phyloP scores from a whole-genome alignment of 2,888 invertebrate genomes.

The Urechis unicinctus region DNA sequence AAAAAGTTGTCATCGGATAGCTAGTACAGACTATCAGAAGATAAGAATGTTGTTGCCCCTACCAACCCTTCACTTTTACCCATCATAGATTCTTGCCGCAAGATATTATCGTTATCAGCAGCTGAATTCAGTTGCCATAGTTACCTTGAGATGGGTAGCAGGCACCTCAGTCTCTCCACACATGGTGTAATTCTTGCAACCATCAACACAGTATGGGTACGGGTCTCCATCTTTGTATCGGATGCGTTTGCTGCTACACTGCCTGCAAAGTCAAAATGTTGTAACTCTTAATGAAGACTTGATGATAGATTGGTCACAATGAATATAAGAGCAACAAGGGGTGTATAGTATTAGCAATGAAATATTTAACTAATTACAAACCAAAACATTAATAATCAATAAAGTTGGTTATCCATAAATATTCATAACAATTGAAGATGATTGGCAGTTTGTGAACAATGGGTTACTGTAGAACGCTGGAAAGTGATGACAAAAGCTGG shows the following conservation, averaged over 20 bases:
- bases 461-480: neutral
- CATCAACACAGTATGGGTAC: conserved; percentile 78
- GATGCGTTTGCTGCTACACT: conserved; percentile 48
- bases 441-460: too few relatives aligned
- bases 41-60: too few relatives aligned
- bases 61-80: too few relatives aligned
- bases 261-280: conserved; percentile 22
- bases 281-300: neutral
- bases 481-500: conserved; percentile 1
- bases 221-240: conserved; percentile 68
- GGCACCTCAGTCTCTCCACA: conserved; percentile 96
- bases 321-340: neutral
- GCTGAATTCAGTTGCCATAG: neutral
- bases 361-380: too few relatives aligned
- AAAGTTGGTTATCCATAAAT: neutral
- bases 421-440: too few relatives aligned
- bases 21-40: too few relatives aligned
- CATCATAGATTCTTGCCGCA: too few relatives aligned
- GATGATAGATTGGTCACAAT: neutral
- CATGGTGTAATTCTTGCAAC: conserved; percentile 61
- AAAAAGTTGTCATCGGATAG: too few relatives aligned
- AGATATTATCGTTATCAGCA: neutral
- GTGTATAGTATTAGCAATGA: conserved; percentile 1
- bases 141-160: conserved; percentile 82
- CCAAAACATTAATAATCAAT: neutral